Evolutionary conservation across 2,113 vertebrate species (phyloP), one percentile per base, ranked within the genome.

Genomic region (Poecile atricapillus): DNA sequence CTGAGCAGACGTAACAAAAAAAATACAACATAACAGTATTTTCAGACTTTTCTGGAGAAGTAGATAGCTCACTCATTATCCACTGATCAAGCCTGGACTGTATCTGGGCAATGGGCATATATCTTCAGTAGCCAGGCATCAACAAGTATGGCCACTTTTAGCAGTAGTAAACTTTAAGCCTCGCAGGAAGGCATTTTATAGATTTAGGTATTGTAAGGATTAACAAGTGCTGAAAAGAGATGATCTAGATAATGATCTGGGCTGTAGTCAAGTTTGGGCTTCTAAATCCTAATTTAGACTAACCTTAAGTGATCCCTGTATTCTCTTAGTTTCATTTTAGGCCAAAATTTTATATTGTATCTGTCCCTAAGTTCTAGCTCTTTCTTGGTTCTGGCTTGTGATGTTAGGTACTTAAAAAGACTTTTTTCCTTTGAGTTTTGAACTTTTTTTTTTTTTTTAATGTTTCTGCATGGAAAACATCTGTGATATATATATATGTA

Each of bases 401-500:
- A 65, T 77, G 14, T 56, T 70, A 65, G 46, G 21, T 11, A 59
- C 28, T 74, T 47, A 68, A 62, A 76, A 90, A 65, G 5, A 47
- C 6, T 31, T 71, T 52, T 76, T 78, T 62, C 23, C 14, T 83
- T 76, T 67, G 53, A 84, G 44, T 56, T 95, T 82, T 64, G 22
- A 95, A 55, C 11, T 28, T 30, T 59, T 33, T 75, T 25, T 75
- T 25, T 59, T 49, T 23, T 18, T 6, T 37, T 10, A 79, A 24
- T 81, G 37, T 71, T 90, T 95, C 71, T 93, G 17, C 52, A 55
- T 92, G 60, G 41, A 92, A 93, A 90, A 67, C 44, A 88, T 93
- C 76, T 89, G 35, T 86, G 71, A 74, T 88, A 83, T 93, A 64
- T 83, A 83, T 88, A 94, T 87, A 94, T 88, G 30, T 80, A 81